These are phyloP conservation scores for Linhomoeus sp. DNA, from an alignment of 2,888 invertebrate genomes.

Conservation along the genomic window DNA sequence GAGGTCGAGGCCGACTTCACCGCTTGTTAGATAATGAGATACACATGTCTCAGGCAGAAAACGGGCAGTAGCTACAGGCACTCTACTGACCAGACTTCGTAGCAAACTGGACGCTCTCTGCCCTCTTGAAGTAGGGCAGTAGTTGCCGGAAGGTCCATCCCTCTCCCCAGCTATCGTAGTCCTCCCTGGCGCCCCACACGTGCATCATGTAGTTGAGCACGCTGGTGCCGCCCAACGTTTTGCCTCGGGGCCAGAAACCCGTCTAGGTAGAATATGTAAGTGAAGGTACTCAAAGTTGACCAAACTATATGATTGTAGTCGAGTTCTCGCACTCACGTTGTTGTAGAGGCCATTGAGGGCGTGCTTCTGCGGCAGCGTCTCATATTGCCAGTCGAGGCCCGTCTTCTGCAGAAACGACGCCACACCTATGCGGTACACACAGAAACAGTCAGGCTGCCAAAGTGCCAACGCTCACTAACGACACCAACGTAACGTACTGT, in stretches of 20 bases:
- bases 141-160: slow-evolving; percentile 24
- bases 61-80: too few species aligned
- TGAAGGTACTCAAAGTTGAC: background rate
- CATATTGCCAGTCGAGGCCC: slow-evolving; percentile 17
- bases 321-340: too few species aligned
- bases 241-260: slow-evolving; percentile 19
- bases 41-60: too few species aligned
- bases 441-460: too few species aligned
- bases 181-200: slow-evolving; percentile 15
- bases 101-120: too few species aligned
- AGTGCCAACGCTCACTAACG: too few species aligned
- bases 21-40: too few species aligned
- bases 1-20: too few species aligned
- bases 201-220: slow-evolving; percentile 22
- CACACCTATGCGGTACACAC: slow-evolving; percentile 2
- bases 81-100: too few species aligned
- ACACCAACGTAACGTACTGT: too few species aligned
- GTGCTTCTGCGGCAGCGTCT: slow-evolving; percentile 16
- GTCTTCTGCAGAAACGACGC: slow-evolving; percentile 10
- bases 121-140: slow-evolving; percentile 21
- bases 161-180: slow-evolving; percentile 19
- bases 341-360: background rate
- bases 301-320: too few species aligned
- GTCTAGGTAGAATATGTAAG: slow-evolving; percentile 9
- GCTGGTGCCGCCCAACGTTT: slow-evolving; percentile 23